Conservation (phyloP, 2,113 vertebrate species). For the Megatriorchis doriae region DNA sequence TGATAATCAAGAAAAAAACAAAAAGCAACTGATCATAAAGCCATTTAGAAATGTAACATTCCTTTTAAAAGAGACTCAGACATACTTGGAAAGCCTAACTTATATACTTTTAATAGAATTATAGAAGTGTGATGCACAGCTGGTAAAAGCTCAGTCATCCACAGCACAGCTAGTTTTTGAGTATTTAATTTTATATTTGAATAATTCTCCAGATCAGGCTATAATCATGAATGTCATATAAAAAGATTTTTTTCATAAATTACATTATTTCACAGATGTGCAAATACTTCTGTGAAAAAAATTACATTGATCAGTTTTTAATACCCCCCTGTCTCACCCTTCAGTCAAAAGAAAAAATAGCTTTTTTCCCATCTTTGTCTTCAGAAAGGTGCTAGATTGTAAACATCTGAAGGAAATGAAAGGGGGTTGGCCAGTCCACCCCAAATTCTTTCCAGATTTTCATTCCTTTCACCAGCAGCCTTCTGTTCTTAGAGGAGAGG, state of each 20-base stretch:
- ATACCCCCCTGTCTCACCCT: conserved; percentile 80
- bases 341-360: conserved; percentile 80
- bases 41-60: conserved; percentile 45
- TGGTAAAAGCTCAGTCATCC: conserved; percentile 70
- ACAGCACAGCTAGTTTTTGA: conserved; percentile 71
- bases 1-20: conserved; percentile 53
- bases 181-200: conserved; percentile 82
- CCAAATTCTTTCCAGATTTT: conserved; percentile 84
- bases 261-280: conserved; percentile 81
- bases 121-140: conserved; percentile 70
- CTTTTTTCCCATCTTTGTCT: conserved; percentile 78
- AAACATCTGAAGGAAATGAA: conserved; percentile 85
- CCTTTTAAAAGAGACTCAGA: conserved; percentile 35
- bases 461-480: conserved; percentile 77
- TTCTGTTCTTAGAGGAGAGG: conserved; percentile 74
- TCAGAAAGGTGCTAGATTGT: conserved; percentile 84
- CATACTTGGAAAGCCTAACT: conserved; percentile 51
- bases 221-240: conserved; percentile 81
- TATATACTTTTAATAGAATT: conserved; percentile 70
- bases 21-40: conserved; percentile 41
- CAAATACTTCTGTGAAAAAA: conserved; percentile 81
- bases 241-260: conserved; percentile 73
- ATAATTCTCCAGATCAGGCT: conserved; percentile 79
- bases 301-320: conserved; percentile 83
- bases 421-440: conserved; percentile 77